A percentile compares a stretch with the other conserved stretches of the same genome.
phyloP scores from a whole-genome alignment of 2,113 vertebrate species.

The Sturnus vulgaris region DNA sequence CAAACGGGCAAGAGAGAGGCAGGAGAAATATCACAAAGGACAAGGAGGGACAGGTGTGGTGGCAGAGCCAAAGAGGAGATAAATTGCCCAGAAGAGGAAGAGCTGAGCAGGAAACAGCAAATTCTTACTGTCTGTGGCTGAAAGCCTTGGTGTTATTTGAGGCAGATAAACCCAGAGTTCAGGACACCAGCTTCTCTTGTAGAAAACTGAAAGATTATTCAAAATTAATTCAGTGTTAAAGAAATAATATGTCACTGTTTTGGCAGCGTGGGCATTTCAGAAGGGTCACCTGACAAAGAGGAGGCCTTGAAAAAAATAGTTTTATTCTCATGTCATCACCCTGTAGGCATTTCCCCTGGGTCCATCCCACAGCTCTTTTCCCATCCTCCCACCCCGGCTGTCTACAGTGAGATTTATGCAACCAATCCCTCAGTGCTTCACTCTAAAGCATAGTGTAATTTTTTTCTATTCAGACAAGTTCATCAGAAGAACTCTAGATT shows the following conservation, averaged over 20 bases:
- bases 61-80: background rate
- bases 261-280: constrained; percentile 7
- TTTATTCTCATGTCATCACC: background rate
- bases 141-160: background rate
- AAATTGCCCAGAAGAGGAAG: background rate
- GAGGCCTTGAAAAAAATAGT: background rate
- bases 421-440: background rate
- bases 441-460: background rate
- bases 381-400: constrained; percentile 35
- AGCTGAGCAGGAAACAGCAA: background rate
- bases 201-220: background rate
- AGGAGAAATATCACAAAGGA: background rate
- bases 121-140: background rate
- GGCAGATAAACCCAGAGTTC: background rate
- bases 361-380: constrained; percentile 29
- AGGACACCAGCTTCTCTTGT: background rate
- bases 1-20: background rate
- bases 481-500: background rate
- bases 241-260: background rate
- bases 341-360: constrained; percentile 27
- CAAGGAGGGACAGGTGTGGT: background rate
- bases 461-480: background rate
- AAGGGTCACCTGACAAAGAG: constrained; percentile 20
- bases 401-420: constrained; percentile 22
- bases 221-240: constrained; percentile 6